A percentile compares a stretch with the other conserved stretches of the same genome.
Evolutionary conservation across 1,140 invertebrate species (phyloP).

Genomic region (Drosophila azteca): DNA sequence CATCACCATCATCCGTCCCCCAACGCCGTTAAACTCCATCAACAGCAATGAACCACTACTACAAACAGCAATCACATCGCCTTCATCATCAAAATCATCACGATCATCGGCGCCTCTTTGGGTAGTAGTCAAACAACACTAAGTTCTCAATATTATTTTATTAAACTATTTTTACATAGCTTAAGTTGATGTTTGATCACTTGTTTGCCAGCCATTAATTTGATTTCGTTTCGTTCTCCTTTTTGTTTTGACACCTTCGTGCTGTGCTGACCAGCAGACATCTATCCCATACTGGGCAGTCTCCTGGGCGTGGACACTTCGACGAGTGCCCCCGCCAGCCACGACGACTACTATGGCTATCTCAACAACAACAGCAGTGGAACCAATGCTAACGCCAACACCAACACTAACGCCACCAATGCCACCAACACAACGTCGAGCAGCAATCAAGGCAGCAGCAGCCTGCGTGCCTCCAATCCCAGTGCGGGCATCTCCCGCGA

Average conservation of each 20-base stretch:
- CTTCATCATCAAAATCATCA: conserved; percentile 30
- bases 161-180: conserved; percentile 28
- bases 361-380: conserved; percentile 31
- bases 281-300: conserved; percentile 81
- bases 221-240: conserved; percentile 42
- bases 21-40: conserved; percentile 29
- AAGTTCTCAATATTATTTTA: conserved; percentile 31
- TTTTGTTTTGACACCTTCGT: conserved; percentile 41
- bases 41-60: conserved; percentile 12
- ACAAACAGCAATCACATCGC: conserved; percentile 32
- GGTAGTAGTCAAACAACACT: conserved; percentile 59
- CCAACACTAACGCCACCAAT: conserved; percentile 25
- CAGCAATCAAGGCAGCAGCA: conserved; percentile 6
- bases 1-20: conserved; percentile 15
- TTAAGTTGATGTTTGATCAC: conserved; percentile 46
- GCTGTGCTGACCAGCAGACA: conserved; percentile 70
- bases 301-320: conserved; percentile 80
- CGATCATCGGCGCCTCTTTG: conserved; percentile 31
- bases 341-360: conserved; percentile 71
- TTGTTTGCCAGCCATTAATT: conserved; percentile 43
- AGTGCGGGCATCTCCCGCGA: conserved; percentile 42
- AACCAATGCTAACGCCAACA: conserved; percentile 17
- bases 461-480: conserved; percentile 4
- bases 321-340: conserved; percentile 39
- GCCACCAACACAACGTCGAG: conserved; percentile 13